These are phyloP conservation scores for Temnothorax longispinosus DNA, from an alignment of 1,140 invertebrate species.

Conservation along the genomic window DNA sequence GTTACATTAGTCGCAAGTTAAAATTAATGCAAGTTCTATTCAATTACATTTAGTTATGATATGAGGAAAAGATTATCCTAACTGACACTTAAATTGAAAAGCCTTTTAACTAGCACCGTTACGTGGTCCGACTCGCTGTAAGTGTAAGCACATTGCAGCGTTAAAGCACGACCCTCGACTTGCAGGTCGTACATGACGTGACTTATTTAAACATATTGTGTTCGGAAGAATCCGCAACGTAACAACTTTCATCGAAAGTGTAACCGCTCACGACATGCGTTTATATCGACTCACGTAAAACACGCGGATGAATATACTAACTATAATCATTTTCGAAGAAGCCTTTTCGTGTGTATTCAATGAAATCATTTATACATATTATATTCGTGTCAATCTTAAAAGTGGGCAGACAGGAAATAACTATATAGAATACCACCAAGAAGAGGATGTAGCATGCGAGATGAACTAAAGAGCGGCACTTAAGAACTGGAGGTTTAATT, in stretches of 20 bases:
- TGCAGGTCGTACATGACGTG: neutral
- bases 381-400: conserved; percentile 57
- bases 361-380: conserved; percentile 67
- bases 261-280: neutral
- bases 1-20: neutral
- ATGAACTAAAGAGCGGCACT: conserved; percentile 55
- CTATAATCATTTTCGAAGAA: conserved; percentile 24
- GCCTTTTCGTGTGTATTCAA: conserved; percentile 41
- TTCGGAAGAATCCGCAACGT: neutral
- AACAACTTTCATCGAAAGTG: conserved; percentile 20
- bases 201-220: conserved; percentile 28
- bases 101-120: conserved; percentile 63
- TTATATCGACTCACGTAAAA: neutral
- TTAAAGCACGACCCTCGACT: conserved; percentile 32
- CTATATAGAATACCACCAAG: conserved; percentile 66
- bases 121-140: conserved; percentile 9
- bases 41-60: neutral
- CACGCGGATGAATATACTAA: conserved; percentile 29
- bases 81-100: conserved; percentile 47
- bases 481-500: conserved; percentile 40
- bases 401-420: conserved; percentile 61
- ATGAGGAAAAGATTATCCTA: conserved; percentile 14
- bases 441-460: conserved; percentile 31
- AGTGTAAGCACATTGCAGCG: neutral
- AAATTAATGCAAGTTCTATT: conserved; percentile 23